Evolutionary conservation across 2,888 invertebrate species (phyloP), one percentile per base, ranked within the genome.

Genomic region (Seladonia tumulorum): DNA sequence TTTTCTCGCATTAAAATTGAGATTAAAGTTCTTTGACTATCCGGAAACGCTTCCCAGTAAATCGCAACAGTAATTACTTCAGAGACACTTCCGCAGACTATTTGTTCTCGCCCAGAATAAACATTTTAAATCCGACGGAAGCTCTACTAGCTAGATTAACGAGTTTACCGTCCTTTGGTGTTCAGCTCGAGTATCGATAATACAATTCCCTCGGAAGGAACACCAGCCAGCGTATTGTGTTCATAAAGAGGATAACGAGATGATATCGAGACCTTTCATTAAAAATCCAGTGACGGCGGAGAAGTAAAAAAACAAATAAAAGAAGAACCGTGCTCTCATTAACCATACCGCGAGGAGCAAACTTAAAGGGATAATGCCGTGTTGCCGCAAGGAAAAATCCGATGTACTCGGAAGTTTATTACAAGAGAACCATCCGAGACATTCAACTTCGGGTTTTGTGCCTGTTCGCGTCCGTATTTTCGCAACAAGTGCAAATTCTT

Each of bases 211-310:
- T 18, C 29, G 29, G 22, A 18, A 22, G 35, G 22, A 35, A 35
- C 35, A 10, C 35, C 35, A 29, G 1, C 66, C 22, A 35, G 35
- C 35, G 35, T 35, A 29, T 66, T 35, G 35, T 18, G 10, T 4
- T 18, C 66, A 35, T 66, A 35, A 35, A 66, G 22, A 66, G 35
- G 66, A 35, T 66, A 66, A 66, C 66, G 35, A 66, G 66, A 66
- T 29, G 66, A 35, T 66, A 35, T 66, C 66, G 66, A 66, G 66
- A 4, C 18, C 66, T 66, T 66, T 66, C 66, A 66, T 66, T 66
- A 66, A 35, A 66, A 66, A 66, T 8, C 66, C 66, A 66, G 35
- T 7, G 66, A 35, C 18, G 29, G 35, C 8, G 66, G 22, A 35
- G 1, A 66, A 35, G 4, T 35, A 35, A 8, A 35, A 66, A 18